Percentiles rank a stretch among this genome's conserved stretches.
phyloP scores from a whole-genome alignment of 2,888 invertebrate genomes.

The Orthosia gothica region DNA sequence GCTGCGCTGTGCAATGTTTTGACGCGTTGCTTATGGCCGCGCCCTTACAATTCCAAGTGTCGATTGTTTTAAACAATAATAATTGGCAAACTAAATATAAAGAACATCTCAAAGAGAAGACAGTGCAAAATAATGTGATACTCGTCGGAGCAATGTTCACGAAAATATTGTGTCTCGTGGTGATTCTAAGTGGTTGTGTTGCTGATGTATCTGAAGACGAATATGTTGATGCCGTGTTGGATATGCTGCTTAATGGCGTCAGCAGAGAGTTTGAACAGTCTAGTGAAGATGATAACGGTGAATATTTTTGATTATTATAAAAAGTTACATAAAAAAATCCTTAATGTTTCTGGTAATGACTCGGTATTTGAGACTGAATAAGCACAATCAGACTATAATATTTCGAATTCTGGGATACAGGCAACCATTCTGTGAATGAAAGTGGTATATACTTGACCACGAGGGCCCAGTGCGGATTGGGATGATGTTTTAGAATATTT shows the following conservation, averaged over 20 bases:
- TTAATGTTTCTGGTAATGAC: too few species aligned
- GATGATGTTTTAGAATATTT: too few species aligned
- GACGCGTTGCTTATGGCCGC: not conserved
- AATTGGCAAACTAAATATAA: conserved; percentile 25
- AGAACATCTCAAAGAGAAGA: conserved; percentile 10
- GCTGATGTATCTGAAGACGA: conserved; percentile 62
- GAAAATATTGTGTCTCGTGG: conserved; percentile 49
- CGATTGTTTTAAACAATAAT: conserved; percentile 25
- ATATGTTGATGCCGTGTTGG: conserved; percentile 73
- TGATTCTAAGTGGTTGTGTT: conserved; percentile 47
- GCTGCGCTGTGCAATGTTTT: too few species aligned
- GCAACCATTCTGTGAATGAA: too few species aligned
- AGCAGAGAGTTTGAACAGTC: conserved; percentile 56
- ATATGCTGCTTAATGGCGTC: conserved; percentile 75
- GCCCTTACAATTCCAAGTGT: conserved; percentile 9
- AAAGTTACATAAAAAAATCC: too few species aligned
- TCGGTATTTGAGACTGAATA: too few species aligned
- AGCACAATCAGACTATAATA: too few species aligned
- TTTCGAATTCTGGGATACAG: too few species aligned
- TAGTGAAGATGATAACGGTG: conserved; percentile 65
- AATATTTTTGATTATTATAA: not conserved
- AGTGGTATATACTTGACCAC: too few species aligned
- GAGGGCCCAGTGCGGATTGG: too few species aligned
- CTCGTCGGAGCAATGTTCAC: conserved; percentile 53
- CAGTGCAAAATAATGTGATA: conserved; percentile 35